Evolutionary conservation across 1,140 invertebrate species (phyloP).

Genomic region (Neomicropteryx cornuta): DNA sequence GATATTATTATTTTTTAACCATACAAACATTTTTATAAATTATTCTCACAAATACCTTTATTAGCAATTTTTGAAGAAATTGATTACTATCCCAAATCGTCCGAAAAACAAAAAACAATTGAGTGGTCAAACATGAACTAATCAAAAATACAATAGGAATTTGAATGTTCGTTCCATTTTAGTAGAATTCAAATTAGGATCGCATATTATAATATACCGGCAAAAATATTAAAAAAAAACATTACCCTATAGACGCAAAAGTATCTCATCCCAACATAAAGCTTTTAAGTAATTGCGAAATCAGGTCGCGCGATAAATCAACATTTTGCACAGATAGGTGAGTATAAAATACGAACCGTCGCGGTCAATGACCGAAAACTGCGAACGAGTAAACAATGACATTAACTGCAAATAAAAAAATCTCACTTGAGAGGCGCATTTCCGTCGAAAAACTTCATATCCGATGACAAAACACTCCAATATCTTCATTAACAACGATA

Average conservation of each 20-base stretch:
- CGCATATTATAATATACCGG: background rate
- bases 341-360: conserved; percentile 34
- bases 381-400: conserved; percentile 33
- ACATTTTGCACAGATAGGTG: conserved; percentile 24
- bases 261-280: background rate
- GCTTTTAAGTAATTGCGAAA: conserved; percentile 6
- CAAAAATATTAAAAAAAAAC: background rate
- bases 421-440: background rate
- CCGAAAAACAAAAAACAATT: conserved; percentile 43
- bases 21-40: conserved; percentile 13
- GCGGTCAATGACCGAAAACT: conserved; percentile 43
- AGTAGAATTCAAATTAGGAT: background rate
- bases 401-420: conserved; percentile 12
- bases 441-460: background rate
- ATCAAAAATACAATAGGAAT: conserved; percentile 25
- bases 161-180: conserved; percentile 33
- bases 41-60: conserved; percentile 28
- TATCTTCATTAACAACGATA: background rate
- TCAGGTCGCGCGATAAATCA: conserved; percentile 33
- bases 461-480: background rate
- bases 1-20: conserved; percentile 13
- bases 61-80: conserved; percentile 40
- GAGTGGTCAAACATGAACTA: conserved; percentile 28
- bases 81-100: conserved; percentile 34
- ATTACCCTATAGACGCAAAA: background rate